These are phyloP conservation scores for Elymnias hypermnestra DNA, from an alignment of 1,140 invertebrate genomes.

Conservation along the genomic window DNA sequence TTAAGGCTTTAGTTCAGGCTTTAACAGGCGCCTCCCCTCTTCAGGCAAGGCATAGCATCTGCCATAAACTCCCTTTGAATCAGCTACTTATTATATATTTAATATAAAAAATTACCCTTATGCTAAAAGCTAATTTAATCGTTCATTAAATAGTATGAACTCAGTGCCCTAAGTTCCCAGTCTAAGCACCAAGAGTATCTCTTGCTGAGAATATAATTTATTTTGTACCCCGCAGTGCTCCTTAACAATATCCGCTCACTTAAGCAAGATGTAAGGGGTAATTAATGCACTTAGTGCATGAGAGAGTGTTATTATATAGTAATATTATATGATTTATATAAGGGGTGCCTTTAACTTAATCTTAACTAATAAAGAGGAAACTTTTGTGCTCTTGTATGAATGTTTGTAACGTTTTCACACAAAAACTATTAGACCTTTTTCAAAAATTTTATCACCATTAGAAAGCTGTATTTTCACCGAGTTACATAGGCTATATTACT, in stretches of 20 bases:
- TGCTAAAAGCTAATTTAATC: background rate
- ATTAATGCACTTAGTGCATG: slow-evolving; percentile 1
- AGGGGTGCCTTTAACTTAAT: too few species aligned
- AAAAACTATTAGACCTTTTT: too few species aligned
- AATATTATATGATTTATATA: slow-evolving; percentile 1
- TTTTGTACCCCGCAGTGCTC: background rate
- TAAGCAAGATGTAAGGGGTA: slow-evolving; percentile 4
- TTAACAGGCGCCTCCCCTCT: too few species aligned
- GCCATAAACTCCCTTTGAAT: too few species aligned
- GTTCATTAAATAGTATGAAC: background rate
- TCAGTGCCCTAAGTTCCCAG: background rate
- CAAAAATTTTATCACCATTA: too few species aligned
- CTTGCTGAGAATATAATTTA: background rate
- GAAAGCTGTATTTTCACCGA: too few species aligned
- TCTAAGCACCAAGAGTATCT: background rate
- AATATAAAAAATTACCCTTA: too few species aligned
- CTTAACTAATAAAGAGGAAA: background rate
- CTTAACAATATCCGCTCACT: slow-evolving; percentile 2
- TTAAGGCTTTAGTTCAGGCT: too few species aligned
- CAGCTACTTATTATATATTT: too few species aligned
- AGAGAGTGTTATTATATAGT: background rate
- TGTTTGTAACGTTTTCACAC: too few species aligned
- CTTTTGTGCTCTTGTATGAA: background rate
- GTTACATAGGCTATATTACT: too few species aligned
- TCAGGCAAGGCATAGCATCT: too few species aligned